Percentiles rank a stretch among this genome's conserved stretches.
Evolutionary conservation across 2,888 invertebrate genomes (phyloP).

Genomic region (Amphipoea oculea): DNA sequence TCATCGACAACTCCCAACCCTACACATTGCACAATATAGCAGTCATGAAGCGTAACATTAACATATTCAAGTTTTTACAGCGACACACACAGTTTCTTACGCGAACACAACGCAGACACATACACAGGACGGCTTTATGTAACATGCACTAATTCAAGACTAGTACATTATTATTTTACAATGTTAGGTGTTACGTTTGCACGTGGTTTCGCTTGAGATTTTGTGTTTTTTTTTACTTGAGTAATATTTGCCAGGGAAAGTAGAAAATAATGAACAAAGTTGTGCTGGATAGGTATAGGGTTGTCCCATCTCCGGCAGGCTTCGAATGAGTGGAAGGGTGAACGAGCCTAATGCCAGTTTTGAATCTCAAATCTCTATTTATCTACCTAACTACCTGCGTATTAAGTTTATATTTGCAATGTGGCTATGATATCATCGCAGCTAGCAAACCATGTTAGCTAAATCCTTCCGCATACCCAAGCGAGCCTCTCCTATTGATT

Average conservation of each 20-base stretch:
- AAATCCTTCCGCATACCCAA: slow-evolving; percentile 41
- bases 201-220: neutral
- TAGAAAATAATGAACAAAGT: neutral
- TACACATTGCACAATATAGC: slow-evolving; percentile 80
- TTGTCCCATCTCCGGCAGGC: neutral
- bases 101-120: slow-evolving; percentile 35
- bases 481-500: slow-evolving; percentile 58
- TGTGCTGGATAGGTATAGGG: neutral
- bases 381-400: neutral
- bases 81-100: slow-evolving; percentile 46
- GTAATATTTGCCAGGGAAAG: neutral
- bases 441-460: neutral
- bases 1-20: slow-evolving; percentile 67
- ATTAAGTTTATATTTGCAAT: slow-evolving; percentile 20
- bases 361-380: neutral
- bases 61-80: slow-evolving; percentile 71
- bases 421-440: slow-evolving; percentile 31
- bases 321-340: neutral
- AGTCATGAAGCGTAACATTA: slow-evolving; percentile 79
- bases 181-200: slow-evolving; percentile 9
- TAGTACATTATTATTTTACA: slow-evolving; percentile 55
- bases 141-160: slow-evolving; percentile 62
- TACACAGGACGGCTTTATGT: slow-evolving; percentile 60
- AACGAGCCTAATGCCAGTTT: neutral
- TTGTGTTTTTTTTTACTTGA: neutral